Evolutionary conservation across 2,888 invertebrate genomes (phyloP).

Genomic region (Tetranychus truncatus): DNA sequence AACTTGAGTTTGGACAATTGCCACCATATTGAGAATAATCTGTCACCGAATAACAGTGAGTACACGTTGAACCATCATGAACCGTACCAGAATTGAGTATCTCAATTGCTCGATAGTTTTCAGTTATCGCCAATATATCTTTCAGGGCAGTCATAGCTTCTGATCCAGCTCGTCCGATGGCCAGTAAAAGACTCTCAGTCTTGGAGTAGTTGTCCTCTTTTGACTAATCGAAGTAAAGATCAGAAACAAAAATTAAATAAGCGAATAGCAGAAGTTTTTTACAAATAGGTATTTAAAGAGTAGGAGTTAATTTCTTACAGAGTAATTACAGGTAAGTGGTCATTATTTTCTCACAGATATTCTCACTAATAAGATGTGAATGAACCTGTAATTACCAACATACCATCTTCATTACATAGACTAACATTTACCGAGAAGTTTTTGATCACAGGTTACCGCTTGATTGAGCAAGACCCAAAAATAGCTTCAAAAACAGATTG

Average conservation of each 20-base stretch:
- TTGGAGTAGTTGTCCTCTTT: neutral
- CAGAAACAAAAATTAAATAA: neutral
- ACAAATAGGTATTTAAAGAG: too few relatives aligned
- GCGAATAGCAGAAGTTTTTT: neutral
- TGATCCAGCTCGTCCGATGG: neutral
- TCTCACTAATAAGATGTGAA: too few relatives aligned
- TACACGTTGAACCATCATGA: neutral
- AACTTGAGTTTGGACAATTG: neutral
- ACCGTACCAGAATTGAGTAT: neutral
- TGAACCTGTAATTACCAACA: too few relatives aligned
- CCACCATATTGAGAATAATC: neutral
- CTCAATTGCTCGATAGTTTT: neutral
- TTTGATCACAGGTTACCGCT: too few relatives aligned
- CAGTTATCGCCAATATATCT: neutral
- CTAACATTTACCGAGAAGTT: too few relatives aligned
- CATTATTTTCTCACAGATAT: too few relatives aligned
- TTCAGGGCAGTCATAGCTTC: conserved; percentile 5
- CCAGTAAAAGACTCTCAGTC: neutral
- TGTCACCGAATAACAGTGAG: neutral
- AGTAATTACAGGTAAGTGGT: too few relatives aligned
- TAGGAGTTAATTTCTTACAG: too few relatives aligned
- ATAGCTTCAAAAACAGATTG: too few relatives aligned
- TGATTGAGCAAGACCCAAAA: too few relatives aligned
- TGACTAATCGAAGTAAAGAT: neutral
- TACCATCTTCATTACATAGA: too few relatives aligned